Evolutionary conservation across 2,888 invertebrate species (phyloP).

Genomic region (Micropterix aruncella): DNA sequence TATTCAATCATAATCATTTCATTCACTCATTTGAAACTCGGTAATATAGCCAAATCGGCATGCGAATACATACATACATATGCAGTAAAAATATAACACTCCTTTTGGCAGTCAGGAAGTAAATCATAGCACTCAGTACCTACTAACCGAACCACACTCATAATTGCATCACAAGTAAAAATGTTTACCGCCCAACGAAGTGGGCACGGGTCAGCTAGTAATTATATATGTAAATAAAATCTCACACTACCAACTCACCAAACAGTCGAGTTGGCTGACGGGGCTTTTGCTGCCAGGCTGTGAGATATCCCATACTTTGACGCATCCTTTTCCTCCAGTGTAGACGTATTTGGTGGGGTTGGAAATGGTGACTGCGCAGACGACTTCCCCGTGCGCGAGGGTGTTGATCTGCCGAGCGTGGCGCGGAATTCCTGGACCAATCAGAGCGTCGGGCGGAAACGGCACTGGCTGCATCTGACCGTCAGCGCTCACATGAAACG

Average conservation of each 20-base stretch:
- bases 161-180: no score
- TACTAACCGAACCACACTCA: no score
- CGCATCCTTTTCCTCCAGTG: slow-evolving; percentile 94
- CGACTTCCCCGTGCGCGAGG: slow-evolving; percentile 89
- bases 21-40: no score
- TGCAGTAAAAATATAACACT: no score
- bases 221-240: no score
- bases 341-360: slow-evolving; percentile 88
- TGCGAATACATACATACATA: no score
- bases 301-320: slow-evolving; percentile 95
- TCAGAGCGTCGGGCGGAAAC: slow-evolving; percentile 87
- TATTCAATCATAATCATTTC: no score
- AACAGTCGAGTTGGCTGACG: slow-evolving; percentile 83
- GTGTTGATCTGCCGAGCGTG: slow-evolving; percentile 89
- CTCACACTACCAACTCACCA: slow-evolving; percentile 59
- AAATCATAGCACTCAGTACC: no score
- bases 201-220: no score
- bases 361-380: slow-evolving; percentile 93
- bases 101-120: no score
- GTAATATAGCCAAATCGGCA: no score
- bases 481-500: slow-evolving; percentile 85
- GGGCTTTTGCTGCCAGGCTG: slow-evolving; percentile 77
- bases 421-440: slow-evolving; percentile 85
- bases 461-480: slow-evolving; percentile 86
- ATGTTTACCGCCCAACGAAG: no score